Evolutionary conservation across 2,888 invertebrate species (phyloP).

Genomic region (Lydus trimaculatus): DNA sequence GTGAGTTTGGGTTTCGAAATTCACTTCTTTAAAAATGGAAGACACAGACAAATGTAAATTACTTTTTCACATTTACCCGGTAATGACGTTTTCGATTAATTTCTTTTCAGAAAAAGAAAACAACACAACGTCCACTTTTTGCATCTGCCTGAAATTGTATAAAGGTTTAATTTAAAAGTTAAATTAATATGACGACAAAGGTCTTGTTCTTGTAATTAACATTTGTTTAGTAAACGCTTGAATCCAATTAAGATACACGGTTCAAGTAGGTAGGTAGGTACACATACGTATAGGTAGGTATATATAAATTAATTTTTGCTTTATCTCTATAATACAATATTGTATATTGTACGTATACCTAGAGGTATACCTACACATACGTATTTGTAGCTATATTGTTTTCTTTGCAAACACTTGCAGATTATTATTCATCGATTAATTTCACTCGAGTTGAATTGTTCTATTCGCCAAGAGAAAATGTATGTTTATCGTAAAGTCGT

Average conservation of each 20-base stretch:
- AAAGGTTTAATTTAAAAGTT: slow-evolving; percentile 31
- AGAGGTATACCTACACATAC: too few relatives aligned
- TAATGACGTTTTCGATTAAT: slow-evolving; percentile 24
- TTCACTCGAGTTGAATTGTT: slow-evolving; percentile 6
- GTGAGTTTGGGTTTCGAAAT: slow-evolving; percentile 18
- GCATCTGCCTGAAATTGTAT: slow-evolving; percentile 24
- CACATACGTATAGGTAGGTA: too few relatives aligned
- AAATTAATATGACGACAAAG: slow-evolving; percentile 28
- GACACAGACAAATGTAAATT: slow-evolving; percentile 4
- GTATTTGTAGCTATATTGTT: too few relatives aligned
- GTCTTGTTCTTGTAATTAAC: slow-evolving; percentile 26
- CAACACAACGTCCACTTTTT: slow-evolving; percentile 21
- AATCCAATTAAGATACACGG: slow-evolving; percentile 6
- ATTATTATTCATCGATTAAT: slow-evolving; percentile 4
- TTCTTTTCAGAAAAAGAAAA: slow-evolving; percentile 15
- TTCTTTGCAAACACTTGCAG: background rate
- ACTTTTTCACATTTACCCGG: background rate
- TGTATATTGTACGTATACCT: too few relatives aligned
- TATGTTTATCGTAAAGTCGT: background rate
- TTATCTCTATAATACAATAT: too few relatives aligned
- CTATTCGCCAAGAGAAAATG: background rate
- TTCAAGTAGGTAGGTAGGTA: too few relatives aligned
- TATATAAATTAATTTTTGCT: background rate
- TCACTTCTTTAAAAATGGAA: slow-evolving; percentile 16
- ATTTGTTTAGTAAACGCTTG: slow-evolving; percentile 4